phyloP scores from a whole-genome alignment of 2,888 invertebrate genomes.

The Pterostichus niger region DNA sequence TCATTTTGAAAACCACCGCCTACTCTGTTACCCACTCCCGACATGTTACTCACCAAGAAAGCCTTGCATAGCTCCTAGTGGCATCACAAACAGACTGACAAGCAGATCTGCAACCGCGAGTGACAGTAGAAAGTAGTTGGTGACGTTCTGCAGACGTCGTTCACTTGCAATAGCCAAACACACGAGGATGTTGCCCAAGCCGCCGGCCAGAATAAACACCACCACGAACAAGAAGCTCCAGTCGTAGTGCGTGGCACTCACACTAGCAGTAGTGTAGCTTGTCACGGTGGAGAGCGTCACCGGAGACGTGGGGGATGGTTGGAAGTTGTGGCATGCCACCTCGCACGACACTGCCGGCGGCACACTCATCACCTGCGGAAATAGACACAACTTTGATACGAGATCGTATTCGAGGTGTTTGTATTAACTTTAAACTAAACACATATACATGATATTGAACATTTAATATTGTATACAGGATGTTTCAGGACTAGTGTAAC shows the following conservation, averaged over 20 bases:
- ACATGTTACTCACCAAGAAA: constrained; percentile 88
- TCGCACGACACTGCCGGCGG: constrained; percentile 44
- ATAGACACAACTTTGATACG: too few species aligned
- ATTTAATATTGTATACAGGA: too few species aligned
- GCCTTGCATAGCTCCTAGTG: constrained; percentile 94
- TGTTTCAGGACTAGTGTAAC: too few species aligned
- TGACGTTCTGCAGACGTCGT: constrained; percentile 94
- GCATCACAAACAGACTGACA: constrained; percentile 97
- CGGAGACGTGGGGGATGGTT: constrained; percentile 22
- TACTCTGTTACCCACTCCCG: neutral
- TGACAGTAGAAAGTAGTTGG: constrained; percentile 96
- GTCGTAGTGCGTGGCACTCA: constrained; percentile 78
- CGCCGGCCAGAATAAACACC: constrained; percentile 92
- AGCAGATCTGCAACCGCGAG: constrained; percentile 95
- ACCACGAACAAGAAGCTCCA: constrained; percentile 92
- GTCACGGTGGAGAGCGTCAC: constrained; percentile 68
- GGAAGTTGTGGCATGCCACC: constrained; percentile 44
- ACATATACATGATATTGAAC: too few species aligned
- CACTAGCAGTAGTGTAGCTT: constrained; percentile 27
- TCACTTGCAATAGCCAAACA: constrained; percentile 96
- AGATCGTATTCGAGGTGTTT: too few species aligned
- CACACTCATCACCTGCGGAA: constrained; percentile 40
- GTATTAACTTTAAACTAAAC: too few species aligned
- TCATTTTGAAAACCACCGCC: neutral
- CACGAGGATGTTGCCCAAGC: constrained; percentile 94